phyloP scores from a whole-genome alignment of 2,113 vertebrate genomes.

The Myocastor coypus region DNA sequence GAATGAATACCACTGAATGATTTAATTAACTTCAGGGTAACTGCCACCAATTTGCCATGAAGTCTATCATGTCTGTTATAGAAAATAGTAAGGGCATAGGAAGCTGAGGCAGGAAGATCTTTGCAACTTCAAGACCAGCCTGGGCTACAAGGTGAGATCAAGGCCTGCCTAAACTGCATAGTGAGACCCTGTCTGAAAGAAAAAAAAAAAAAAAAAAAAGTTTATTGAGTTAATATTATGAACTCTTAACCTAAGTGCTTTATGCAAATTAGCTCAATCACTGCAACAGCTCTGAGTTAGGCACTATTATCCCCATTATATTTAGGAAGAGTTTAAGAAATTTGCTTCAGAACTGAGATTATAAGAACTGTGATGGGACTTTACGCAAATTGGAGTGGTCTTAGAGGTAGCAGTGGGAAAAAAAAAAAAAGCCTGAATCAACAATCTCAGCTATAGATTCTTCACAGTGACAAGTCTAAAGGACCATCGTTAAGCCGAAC shows the following conservation, averaged over 20 bases:
- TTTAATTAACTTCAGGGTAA: conserved; percentile 34
- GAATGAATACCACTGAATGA: background rate
- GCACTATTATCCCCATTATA: background rate
- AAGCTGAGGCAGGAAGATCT: no score
- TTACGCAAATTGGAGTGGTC: conserved; percentile 32
- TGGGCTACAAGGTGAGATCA: no score
- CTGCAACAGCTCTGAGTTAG: conserved; percentile 2
- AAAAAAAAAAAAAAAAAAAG: background rate
- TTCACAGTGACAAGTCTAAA: conserved; percentile 14
- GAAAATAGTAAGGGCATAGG: no score
- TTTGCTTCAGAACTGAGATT: background rate
- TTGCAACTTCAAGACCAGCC: no score
- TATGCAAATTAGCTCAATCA: background rate
- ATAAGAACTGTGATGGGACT: background rate
- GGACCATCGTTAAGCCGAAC: background rate
- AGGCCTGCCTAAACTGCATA: no score
- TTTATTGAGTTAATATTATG: background rate
- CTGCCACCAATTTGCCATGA: background rate
- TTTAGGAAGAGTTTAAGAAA: background rate
- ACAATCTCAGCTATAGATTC: background rate
- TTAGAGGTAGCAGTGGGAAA: background rate
- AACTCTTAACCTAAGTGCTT: background rate
- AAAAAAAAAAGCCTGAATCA: background rate
- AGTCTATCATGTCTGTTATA: conserved; percentile 35
- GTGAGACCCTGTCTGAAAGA: no score